Base-by-base conservation (phyloP, 2,113 vertebrate species). In the Stegastes partitus region DNA sequence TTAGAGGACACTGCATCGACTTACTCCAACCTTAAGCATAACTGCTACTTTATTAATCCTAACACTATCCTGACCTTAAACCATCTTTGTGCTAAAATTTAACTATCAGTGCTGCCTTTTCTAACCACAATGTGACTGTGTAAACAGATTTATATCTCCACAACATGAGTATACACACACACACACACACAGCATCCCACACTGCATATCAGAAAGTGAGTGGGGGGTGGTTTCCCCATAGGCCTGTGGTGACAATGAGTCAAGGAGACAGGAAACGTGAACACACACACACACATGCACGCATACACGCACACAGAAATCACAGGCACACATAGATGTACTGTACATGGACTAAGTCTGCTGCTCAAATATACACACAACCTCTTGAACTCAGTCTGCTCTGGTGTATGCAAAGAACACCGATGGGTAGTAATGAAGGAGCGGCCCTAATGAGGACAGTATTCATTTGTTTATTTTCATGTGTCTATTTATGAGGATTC, bases 141-240 rank as follows among this genome's bases (percentile, higher is more conserved):
- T 50, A 14, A 37, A 71, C 25, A 59, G n/a, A 37, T 4, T 21
- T 12, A 45, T 26, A 19, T 66, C 51, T 19, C 28, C 39, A 56
- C 50, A 64, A 49, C 39, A 56, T 28, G 34, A 62, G 49, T 62
- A 63, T 54, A 55, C 26, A 75, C 18, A 65, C 11, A 51, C 37
- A 56, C 50, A 56, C 18, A 42, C 37, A 68, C 69, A 57, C 45
- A 18, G 10, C 19, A 57, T 70, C 62, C 28, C 51, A 63, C 50
- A 58, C 64, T 44, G 68, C 51, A 78, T 74, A 78, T 77, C 84
- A 70, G 74, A 74, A 21, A 62, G 66, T 69, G 71, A 73, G 88
- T 89, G 81, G 88, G 89, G 74, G 83, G 74, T 65, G 74, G 69
- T 82, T 83, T 80, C 79, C 87, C 82, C 84, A 83, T 57, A 69